Base-by-base conservation (phyloP, 2,113 vertebrate genomes). In the Chaenogobius annularis region DNA sequence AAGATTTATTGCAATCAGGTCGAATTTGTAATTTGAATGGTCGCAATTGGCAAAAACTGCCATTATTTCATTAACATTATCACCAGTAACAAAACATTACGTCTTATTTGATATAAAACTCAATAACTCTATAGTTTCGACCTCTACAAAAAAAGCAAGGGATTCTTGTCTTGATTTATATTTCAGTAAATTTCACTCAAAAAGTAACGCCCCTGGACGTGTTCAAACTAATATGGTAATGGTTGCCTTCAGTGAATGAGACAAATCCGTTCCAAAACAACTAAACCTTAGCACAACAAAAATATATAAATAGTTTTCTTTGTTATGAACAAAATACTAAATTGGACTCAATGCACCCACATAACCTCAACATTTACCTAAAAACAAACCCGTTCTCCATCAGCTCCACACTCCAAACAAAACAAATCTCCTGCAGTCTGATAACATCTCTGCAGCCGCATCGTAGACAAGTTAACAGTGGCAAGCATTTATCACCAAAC, bases 401-500 rank as follows among this genome's bases (percentile, higher is more conserved):
- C 76, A 67, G 58, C 66, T 63, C 58, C 26, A 58, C 76, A 65
- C 62, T 63, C 66, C 58, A 31, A 62, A 22, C 64, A 17, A 43
- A 72, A 70, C 55, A 81, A 73, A 77, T 70, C 66, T 69, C 52
- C 65, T 1, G 22, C 1, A 44, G 61, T 20, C 62, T 75, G 77
- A 82, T 77, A 72, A 77, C 80, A 81, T 82, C 70, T 70, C 31
- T 68, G 35, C 47, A 56, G 40, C 40, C 68, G 46, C 11, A 9
- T 68, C 68, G 76, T 52, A 10, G 15, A 77, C 79, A 68, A 81
- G 81, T 82, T 74, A 77, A 50, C 73, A 50, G 59, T 4, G 70
- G 65, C 81, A 31, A 0, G 54, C 59, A 83, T 87, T 75, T 43
- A 81, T 86, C 84, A 79, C 31, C 62, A 71, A 74, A 82, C 72